These are phyloP conservation scores for Oryzias javanicus DNA, from an alignment of 2,113 vertebrate species.

Conservation along the genomic window DNA sequence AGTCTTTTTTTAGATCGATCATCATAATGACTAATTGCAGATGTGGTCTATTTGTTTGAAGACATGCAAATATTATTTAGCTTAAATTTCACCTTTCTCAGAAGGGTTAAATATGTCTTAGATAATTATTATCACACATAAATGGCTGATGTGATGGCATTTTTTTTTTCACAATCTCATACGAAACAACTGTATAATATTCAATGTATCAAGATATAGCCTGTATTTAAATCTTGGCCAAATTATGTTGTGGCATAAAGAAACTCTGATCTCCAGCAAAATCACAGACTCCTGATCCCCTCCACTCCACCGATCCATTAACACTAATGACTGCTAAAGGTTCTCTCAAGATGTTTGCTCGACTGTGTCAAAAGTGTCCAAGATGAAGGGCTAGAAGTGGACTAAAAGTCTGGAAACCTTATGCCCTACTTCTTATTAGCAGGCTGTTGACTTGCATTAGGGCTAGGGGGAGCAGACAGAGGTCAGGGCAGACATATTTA, in stretches of 20 bases:
- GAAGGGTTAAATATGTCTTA: too few relatives aligned
- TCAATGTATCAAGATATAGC: too few relatives aligned
- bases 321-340: conserved; percentile 33
- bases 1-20: too few relatives aligned
- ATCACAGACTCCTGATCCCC: conserved; percentile 31
- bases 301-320: conserved; percentile 1
- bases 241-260: conserved; percentile 12
- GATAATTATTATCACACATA: too few relatives aligned
- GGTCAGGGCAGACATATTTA: conserved; percentile 84
- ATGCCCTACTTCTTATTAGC: conserved; percentile 75
- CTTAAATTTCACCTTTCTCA: too few relatives aligned
- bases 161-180: too few relatives aligned
- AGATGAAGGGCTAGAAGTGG: conserved; percentile 36
- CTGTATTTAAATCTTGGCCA: conserved; percentile 1
- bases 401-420: conserved; percentile 48
- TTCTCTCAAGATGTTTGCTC: conserved; percentile 27
- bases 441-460: conserved; percentile 78
- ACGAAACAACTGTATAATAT: too few relatives aligned
- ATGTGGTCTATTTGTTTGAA: too few relatives aligned
- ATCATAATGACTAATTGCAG: too few relatives aligned
- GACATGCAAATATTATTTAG: too few relatives aligned
- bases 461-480: conserved; percentile 69
- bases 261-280: conserved; percentile 27
- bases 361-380: conserved; percentile 26
- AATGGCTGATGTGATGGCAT: too few relatives aligned